Percentiles rank a stretch among this genome's conserved stretches.
phyloP scores from a whole-genome alignment of 2,888 invertebrate genomes.

The Pseudococcus jackbeardsleyi region DNA sequence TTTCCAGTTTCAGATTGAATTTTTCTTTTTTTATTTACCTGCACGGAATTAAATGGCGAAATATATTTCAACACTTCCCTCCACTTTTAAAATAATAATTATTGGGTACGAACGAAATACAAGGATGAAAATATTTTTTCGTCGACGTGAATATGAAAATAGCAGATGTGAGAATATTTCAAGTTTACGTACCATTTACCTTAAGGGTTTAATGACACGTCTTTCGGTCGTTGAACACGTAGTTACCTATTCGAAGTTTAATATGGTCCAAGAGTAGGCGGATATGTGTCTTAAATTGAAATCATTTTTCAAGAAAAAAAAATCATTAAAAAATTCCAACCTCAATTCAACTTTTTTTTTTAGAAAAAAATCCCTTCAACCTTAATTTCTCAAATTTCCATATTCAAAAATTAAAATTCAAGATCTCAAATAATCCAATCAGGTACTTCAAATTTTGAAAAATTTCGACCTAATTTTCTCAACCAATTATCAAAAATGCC shows the following conservation, averaged over 20 bases:
- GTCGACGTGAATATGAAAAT: neutral
- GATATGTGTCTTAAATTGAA: neutral
- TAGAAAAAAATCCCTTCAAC: too few relatives aligned
- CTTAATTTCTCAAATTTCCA: too few relatives aligned
- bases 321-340: too few relatives aligned
- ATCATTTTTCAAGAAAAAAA: too few relatives aligned
- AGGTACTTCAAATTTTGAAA: neutral
- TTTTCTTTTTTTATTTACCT: too few relatives aligned
- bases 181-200: slow-evolving; percentile 45
- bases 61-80: neutral
- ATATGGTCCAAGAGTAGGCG: neutral
- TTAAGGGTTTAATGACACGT: slow-evolving; percentile 38
- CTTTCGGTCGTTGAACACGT: slow-evolving; percentile 24
- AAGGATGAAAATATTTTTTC: neutral
- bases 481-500: neutral
- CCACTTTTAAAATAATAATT: neutral
- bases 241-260: slow-evolving; percentile 9
- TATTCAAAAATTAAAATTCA: too few relatives aligned
- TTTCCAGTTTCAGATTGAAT: too few relatives aligned
- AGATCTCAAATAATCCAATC: neutral
- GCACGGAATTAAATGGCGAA: neutral
- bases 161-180: slow-evolving; percentile 25
- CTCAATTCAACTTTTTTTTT: too few relatives aligned
- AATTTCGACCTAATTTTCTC: neutral
- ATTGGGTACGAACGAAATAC: neutral